Evolutionary conservation across 2,797 vertebrate genomes (phyloP), one percentile per base, ranked within the genome.

Genomic region (Labeo calbasu): DNA sequence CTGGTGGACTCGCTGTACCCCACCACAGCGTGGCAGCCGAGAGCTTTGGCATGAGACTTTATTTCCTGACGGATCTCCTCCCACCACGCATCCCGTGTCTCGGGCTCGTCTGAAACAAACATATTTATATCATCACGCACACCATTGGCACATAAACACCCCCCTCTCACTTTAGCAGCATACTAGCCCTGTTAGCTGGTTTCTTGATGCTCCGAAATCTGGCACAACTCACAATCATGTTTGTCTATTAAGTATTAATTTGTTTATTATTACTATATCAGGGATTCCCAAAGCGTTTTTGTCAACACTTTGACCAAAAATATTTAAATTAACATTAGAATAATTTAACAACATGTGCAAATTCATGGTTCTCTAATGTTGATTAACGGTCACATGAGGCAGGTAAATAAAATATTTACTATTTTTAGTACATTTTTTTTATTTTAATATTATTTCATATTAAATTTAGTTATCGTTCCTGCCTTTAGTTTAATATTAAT

Each of bases 1-100:
- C 97, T 99, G 50, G 98, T 99, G 90, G 96, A 98, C 93, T 99
- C 98, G 83, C 97, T 99, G 95, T 99, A 99, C 86, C 98, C 98
- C 88, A 99, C 95, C 85, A 99, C 98, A 86, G 98, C 98, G 85
- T 99, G 98, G 93, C 98, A 99, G 89, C 97, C 98, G 83, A 99
- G 95, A 85, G 98, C 98, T 95, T 97, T 99, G 92, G 97, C 97
- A 89, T 99, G 98, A 89, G 98, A 99, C 93, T 99, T 99, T 91
- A 99, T 99, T 94, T 99, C 98, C 94, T 99, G 98, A 91, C 98
- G 96, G 89, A 99, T 97, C 94, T 99, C 98, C 88, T 99, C 98
- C 98, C 98, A 99, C 98, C 98, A 99, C 2, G 98, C 98, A 86
- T 99, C 98, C 21, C 98, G 96, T 28, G 98, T 99, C 91, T 99